Evolutionary conservation across 2,113 vertebrate species (phyloP).

Genomic region (Speoplatyrhinus poulsoni): DNA sequence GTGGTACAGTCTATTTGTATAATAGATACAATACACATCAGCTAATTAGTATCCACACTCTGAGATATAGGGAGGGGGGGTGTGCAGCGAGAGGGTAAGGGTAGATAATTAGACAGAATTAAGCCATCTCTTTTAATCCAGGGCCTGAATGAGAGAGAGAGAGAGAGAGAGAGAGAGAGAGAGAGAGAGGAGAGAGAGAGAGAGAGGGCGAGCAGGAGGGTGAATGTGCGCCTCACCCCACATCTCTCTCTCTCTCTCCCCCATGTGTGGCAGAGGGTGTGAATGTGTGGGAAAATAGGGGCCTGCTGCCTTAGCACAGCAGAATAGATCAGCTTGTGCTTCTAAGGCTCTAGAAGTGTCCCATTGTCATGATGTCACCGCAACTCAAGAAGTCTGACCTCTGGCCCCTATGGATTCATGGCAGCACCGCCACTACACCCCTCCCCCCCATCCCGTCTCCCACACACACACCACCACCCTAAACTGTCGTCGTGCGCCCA

Average conservation of each 20-base stretch:
- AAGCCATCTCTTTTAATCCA: conserved; percentile 82
- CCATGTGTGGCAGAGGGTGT: conserved; percentile 70
- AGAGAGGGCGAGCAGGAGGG: conserved; percentile 51
- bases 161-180: conserved; percentile 60
- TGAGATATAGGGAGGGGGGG: conserved; percentile 54
- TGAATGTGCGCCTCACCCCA: conserved; percentile 49
- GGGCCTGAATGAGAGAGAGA: conserved; percentile 68
- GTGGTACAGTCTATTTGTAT: conserved; percentile 55
- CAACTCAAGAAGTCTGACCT: conserved; percentile 97
- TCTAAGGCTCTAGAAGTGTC: conserved; percentile 89
- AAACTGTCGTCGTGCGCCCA: conserved; percentile 88
- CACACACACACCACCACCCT: conserved; percentile 56
- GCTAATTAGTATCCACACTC: conserved; percentile 74
- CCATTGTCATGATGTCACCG: conserved; percentile 98
- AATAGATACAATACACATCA: conserved; percentile 68
- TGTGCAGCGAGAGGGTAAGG: conserved; percentile 57
- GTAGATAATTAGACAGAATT: conserved; percentile 80
- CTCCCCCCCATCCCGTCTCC: conserved; percentile 43
- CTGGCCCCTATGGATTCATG: conserved; percentile 93
- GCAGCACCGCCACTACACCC: conserved; percentile 77
- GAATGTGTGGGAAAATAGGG: conserved; percentile 94
- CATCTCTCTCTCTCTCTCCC: conserved; percentile 57
- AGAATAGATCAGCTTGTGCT: conserved; percentile 90
- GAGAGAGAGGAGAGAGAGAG: conserved; percentile 45
- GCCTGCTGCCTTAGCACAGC: conserved; percentile 88